phyloP scores from a whole-genome alignment of 2,113 vertebrate genomes.

The Podocnemis expansa region DNA sequence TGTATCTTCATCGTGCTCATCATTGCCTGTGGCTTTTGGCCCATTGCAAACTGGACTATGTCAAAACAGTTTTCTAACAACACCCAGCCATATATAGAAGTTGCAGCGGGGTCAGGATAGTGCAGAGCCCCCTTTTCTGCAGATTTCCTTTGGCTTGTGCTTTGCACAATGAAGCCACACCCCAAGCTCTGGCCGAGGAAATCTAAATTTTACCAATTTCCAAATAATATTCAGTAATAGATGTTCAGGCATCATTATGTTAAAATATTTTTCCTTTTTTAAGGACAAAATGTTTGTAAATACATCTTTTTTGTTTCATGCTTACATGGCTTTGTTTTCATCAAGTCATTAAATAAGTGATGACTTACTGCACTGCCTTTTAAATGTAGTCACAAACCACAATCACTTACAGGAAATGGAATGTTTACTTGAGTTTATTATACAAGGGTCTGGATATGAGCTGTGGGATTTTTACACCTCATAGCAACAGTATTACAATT shows the following conservation, averaged over 20 bases:
- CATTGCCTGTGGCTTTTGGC: neutral
- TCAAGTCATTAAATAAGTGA: slow-evolving; percentile 76
- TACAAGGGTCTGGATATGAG: slow-evolving; percentile 87
- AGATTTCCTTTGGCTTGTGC: neutral
- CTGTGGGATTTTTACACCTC: slow-evolving; percentile 90
- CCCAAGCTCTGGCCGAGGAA: neutral
- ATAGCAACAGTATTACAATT: slow-evolving; percentile 93
- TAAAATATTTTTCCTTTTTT: neutral
- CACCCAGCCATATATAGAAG: neutral
- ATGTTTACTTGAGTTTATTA: slow-evolving; percentile 93
- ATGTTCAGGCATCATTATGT: neutral
- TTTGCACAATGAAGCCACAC: neutral
- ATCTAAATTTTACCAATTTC: neutral
- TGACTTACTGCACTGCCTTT: slow-evolving; percentile 81
- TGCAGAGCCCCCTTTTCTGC: neutral
- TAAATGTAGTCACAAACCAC: slow-evolving; percentile 88
- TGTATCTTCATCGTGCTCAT: neutral
- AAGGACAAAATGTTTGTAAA: neutral
- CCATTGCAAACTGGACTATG: neutral
- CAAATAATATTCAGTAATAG: neutral
- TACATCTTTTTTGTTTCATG: slow-evolving; percentile 46
- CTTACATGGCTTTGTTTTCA: slow-evolving; percentile 80
- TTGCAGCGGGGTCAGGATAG: neutral
- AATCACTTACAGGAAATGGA: slow-evolving; percentile 91
- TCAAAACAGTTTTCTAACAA: neutral